Percentiles rank a stretch among this genome's conserved stretches.
phyloP scores from a whole-genome alignment of 2,113 vertebrate genomes.

The Xenus cinereus region DNA sequence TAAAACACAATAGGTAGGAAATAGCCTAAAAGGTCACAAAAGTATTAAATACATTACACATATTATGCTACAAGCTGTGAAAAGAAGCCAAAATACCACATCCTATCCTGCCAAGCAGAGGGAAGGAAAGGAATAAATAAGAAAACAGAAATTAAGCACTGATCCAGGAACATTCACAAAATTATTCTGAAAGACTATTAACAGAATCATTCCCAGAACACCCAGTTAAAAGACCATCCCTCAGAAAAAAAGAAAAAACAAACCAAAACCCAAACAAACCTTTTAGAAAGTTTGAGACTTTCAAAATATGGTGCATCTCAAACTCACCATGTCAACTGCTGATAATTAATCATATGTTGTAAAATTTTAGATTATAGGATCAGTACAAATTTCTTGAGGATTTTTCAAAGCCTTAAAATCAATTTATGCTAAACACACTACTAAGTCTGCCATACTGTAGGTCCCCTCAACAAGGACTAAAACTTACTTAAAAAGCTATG shows the following conservation, averaged over 20 bases:
- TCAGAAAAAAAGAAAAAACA: neutral
- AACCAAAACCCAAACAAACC: neutral
- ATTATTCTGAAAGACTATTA: neutral
- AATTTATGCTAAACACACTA: conserved; percentile 49
- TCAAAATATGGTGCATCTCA: neutral
- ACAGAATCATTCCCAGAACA: neutral
- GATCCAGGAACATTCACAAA: conserved; percentile 58
- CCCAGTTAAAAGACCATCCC: neutral
- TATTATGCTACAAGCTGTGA: conserved; percentile 55
- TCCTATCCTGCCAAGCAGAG: conserved; percentile 68
- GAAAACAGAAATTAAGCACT: conserved; percentile 74
- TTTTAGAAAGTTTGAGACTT: neutral
- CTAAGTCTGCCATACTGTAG: conserved; percentile 69
- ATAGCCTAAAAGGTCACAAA: conserved; percentile 25
- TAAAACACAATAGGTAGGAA: conserved; percentile 1
- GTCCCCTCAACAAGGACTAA: conserved; percentile 41
- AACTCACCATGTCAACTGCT: neutral
- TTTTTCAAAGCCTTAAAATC: conserved; percentile 53
- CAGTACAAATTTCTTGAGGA: conserved; percentile 74
- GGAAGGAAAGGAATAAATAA: conserved; percentile 43
- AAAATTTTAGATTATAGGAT: conserved; percentile 58
- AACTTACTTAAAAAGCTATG: neutral
- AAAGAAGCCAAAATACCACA: conserved; percentile 59
- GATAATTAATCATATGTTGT: neutral
- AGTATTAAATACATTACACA: conserved; percentile 27